These are phyloP conservation scores for Heterotilapia buettikoferi DNA, from an alignment of 2,113 vertebrate species.

Conservation along the genomic window DNA sequence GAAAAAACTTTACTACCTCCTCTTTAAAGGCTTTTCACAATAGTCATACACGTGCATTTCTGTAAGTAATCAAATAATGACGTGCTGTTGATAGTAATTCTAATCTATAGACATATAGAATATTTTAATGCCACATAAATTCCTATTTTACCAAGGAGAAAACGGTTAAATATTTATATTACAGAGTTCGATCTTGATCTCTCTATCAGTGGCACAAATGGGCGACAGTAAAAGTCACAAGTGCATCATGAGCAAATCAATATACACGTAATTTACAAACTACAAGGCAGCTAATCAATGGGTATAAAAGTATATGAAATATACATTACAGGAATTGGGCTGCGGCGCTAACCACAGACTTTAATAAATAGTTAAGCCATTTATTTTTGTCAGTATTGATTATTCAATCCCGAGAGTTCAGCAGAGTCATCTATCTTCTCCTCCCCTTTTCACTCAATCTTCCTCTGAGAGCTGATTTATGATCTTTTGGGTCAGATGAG, in stretches of 20 bases:
- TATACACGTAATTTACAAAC: constrained; percentile 65
- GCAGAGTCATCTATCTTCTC: constrained; percentile 55
- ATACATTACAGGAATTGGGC: constrained; percentile 45
- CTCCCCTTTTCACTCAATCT: constrained; percentile 37
- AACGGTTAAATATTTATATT: not conserved
- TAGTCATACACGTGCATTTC: not conserved
- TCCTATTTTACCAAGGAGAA: not conserved
- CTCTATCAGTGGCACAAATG: constrained; percentile 39
- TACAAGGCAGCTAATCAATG: constrained; percentile 58
- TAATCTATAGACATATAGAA: not conserved
- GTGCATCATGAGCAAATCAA: constrained; percentile 55
- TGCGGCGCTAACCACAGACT: constrained; percentile 9
- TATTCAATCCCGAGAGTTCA: constrained; percentile 57
- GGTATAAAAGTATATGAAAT: constrained; percentile 65
- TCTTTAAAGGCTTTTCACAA: not conserved
- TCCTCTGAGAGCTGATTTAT: constrained; percentile 48
- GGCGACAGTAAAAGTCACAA: constrained; percentile 16
- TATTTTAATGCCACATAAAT: not conserved
- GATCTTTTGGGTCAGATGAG: constrained; percentile 26
- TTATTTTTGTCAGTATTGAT: constrained; percentile 66
- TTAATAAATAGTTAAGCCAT: constrained; percentile 54
- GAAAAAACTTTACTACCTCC: not conserved
- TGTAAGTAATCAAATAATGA: not conserved
- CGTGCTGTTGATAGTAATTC: not conserved
- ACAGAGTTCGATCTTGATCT: constrained; percentile 28